phyloP scores from a whole-genome alignment of 2,888 invertebrate species.

The Bembecia ichneumoniformis region DNA sequence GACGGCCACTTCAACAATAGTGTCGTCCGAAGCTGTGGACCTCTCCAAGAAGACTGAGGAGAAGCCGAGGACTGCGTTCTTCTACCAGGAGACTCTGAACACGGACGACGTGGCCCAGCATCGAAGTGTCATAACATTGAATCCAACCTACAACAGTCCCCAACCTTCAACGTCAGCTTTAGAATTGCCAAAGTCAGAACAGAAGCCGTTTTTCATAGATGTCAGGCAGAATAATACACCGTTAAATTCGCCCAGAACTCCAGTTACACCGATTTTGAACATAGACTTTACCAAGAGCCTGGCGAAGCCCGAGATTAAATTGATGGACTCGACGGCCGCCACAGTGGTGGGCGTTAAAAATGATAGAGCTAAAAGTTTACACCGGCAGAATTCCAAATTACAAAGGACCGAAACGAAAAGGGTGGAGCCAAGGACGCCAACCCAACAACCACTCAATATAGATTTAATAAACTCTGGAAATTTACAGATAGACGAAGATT shows the following conservation, averaged over 20 bases:
- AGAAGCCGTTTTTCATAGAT: constrained; percentile 20
- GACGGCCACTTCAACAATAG: constrained; percentile 28
- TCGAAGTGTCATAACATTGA: constrained; percentile 50
- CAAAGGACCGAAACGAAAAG: constrained; percentile 37
- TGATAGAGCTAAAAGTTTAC: constrained; percentile 21
- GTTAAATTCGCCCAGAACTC: constrained; percentile 18
- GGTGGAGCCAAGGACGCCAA: constrained; percentile 26
- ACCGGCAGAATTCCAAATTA: constrained; percentile 43
- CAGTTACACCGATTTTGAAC: constrained; percentile 49
- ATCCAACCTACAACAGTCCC: constrained; percentile 51
- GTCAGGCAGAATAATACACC: constrained; percentile 18
- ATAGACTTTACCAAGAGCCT: constrained; percentile 59
- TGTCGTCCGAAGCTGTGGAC: constrained; percentile 42
- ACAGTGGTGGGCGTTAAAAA: constrained; percentile 29
- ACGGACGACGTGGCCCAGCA: constrained; percentile 29
- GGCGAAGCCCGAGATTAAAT: constrained; percentile 52
- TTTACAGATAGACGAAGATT: constrained; percentile 66
- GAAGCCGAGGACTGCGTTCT: constrained; percentile 44
- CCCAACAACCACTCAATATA: constrained; percentile 32
- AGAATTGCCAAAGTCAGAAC: constrained; percentile 31
- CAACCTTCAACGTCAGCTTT: constrained; percentile 48
- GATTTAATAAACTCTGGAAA: constrained; percentile 55
- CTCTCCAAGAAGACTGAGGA: constrained; percentile 36
- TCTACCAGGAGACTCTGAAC: constrained; percentile 56
- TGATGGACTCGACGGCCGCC: constrained; percentile 38